Evolutionary conservation across 2,888 invertebrate genomes (phyloP).

Genomic region (Tinea trinotella): DNA sequence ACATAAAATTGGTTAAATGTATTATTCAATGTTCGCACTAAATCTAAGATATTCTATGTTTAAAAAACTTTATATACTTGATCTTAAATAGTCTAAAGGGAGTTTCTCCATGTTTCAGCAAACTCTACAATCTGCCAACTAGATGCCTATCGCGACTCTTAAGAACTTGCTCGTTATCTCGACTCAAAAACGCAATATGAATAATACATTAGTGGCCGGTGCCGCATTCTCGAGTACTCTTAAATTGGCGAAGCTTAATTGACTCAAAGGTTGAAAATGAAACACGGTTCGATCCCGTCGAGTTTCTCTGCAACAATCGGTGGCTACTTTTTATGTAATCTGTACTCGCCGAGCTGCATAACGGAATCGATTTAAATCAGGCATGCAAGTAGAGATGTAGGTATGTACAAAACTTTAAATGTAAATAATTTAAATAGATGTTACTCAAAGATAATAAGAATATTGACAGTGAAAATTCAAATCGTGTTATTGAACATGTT

Average conservation of each 20-base stretch:
- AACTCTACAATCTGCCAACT: slow-evolving; percentile 46
- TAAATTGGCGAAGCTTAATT: slow-evolving; percentile 69
- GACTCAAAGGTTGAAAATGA: slow-evolving; percentile 67
- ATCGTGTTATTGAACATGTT: too few relatives aligned
- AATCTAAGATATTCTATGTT: too few relatives aligned
- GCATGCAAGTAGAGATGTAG: slow-evolving; percentile 29
- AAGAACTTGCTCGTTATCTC: slow-evolving; percentile 66
- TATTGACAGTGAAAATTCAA: too few relatives aligned
- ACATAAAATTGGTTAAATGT: too few relatives aligned
- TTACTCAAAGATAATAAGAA: too few relatives aligned
- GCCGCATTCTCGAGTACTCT: slow-evolving; percentile 51
- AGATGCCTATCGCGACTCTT: slow-evolving; percentile 63
- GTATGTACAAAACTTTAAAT: background rate
- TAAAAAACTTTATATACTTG: too few relatives aligned
- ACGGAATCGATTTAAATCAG: slow-evolving; percentile 45
- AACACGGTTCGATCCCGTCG: slow-evolving; percentile 34
- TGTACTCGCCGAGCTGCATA: slow-evolving; percentile 31
- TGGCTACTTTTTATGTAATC: slow-evolving; percentile 46
- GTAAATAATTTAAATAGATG: too few relatives aligned
- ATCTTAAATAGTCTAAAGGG: slow-evolving; percentile 2
- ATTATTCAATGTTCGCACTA: too few relatives aligned
- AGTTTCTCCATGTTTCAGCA: slow-evolving; percentile 6
- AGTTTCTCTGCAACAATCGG: slow-evolving; percentile 27
- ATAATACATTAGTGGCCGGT: slow-evolving; percentile 65
- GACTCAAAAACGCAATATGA: slow-evolving; percentile 65